Evolutionary conservation across 2,797 vertebrate species (phyloP), one percentile per base, ranked within the genome.

Genomic region (Rhadinocentrus ornatus): DNA sequence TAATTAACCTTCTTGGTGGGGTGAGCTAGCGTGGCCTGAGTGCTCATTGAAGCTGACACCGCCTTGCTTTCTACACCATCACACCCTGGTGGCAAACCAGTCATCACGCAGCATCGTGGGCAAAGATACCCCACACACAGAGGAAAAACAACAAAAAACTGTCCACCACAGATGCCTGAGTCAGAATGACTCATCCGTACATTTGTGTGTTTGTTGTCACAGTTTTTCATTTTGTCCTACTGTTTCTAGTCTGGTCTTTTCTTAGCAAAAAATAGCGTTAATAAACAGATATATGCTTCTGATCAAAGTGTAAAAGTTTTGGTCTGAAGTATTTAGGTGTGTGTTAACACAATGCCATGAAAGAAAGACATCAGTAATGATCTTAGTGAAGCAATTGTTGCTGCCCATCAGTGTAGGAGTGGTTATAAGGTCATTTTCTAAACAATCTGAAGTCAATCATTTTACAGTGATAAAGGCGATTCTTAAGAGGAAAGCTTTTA

Each of bases 1-100:
- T 91, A 85, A 91, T 90, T 89, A 91, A 89, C 90, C 87, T 89
- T 86, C 78, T 78, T 68, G 79, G 73, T 72, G 82, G 74, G 83
- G 73, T 66, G 68, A 86, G 72, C 53, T 46, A 1, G 75, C 26
- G 55, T 81, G 88, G 85, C 77, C 50, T 70, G 73, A 67, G 56
- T 20, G 12, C 35, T 69, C 37, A 22, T 74, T 66, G 66, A 79
- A 65, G 66, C 75, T 63, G 71, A 81, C 32, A 31, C 77, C 62
- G 48, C 64, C 70, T 63, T 34, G 55, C 72, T 24, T 80, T 73
- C 55, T 62, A 64, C 75, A 48, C 35, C 60, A n/a, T 77, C 75
- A 57, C 39, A 39, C 29, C 69, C 71, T 29, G n/a, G 54, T 64
- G 31, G 69, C 59, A 35, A 77, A 67, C 72, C 71, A 66, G 67